Conservation (phyloP, 2,113 vertebrate genomes). For the Vombatus ursinus region DNA sequence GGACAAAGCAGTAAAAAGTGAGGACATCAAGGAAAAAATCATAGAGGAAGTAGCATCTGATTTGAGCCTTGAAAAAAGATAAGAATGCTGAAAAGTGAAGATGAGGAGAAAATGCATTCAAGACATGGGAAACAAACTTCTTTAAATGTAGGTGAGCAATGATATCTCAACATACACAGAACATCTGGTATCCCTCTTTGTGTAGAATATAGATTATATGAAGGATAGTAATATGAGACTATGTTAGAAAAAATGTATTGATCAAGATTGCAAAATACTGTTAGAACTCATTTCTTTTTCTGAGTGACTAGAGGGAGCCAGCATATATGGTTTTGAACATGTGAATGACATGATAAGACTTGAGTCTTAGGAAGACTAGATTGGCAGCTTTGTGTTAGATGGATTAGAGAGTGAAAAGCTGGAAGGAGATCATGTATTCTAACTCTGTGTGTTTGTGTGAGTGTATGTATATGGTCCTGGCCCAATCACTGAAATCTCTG, state of each 20-base stretch:
- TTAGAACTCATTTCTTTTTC: neutral
- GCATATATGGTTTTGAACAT: neutral
- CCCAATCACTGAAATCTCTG: too few species aligned
- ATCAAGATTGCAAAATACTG: neutral
- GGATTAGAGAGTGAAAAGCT: neutral
- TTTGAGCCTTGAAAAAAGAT: neutral
- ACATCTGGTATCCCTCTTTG: neutral
- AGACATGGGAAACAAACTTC: neutral
- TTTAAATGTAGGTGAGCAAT: neutral
- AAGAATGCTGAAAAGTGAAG: neutral
- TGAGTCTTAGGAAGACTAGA: neutral
- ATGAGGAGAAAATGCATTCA: neutral
- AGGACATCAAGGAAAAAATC: neutral
- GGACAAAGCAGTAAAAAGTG: neutral
- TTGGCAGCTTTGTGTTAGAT: neutral
- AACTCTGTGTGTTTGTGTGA: neutral
- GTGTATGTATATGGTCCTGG: neutral
- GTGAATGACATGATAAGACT: neutral
- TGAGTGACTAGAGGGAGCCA: neutral
- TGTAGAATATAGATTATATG: neutral
- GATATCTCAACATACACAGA: neutral
- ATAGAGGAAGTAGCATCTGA: neutral
- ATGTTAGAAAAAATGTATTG: neutral
- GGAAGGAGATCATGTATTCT: neutral
- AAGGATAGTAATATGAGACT: neutral